Evolutionary conservation across 2,888 invertebrate species (phyloP), one percentile per base, ranked within the genome.

Genomic region (Oligia strigilis): DNA sequence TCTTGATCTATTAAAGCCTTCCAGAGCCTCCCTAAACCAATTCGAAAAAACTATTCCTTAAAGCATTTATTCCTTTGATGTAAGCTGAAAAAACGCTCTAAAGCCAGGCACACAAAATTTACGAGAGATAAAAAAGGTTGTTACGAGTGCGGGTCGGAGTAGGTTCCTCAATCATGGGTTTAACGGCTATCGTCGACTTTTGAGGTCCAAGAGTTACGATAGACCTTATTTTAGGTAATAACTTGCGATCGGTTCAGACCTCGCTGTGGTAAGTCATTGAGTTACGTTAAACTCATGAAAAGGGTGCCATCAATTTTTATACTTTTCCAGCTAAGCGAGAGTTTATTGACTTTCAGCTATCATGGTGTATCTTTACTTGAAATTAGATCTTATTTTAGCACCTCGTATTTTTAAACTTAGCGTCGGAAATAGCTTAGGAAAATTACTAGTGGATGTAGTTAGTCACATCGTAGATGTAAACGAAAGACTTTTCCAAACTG

Each of bases 91-190:
- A 80, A 76, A 66, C 76, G 75, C 69, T 76, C 72, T 62, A 72
- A 82, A 83, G 80, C 87, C 75, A 64, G 78, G 81, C 78, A 79
- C 73, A 74, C 71, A 75, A 80, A 75, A 89, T 90, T 81, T 87
- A 89, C 81, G 90, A 81, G 72, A 76, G 75, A 88, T 90, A 90
- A 89, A 90, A 84, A 81, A 76, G 87, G 77, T 82, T 80, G 49
- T 79, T 78, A 85, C 75, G 81, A 52, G 75, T 78, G 66, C 66
- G 79, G 76, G 80, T 83, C 72, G 72, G 74, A 64, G 78, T 69
- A 79, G 79, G 86, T 87, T 87, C 82, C 78, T 92, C 89, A 81
- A 87, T 91, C 90, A 86, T 70, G 82, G 90, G 84, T 84, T 90
- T 90, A 89, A 89, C 82, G 81, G 84, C 84, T 86, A 81, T 83